Evolutionary conservation across 2,797 vertebrate genomes (phyloP).

Genomic region (Loris lydekkerianus): DNA sequence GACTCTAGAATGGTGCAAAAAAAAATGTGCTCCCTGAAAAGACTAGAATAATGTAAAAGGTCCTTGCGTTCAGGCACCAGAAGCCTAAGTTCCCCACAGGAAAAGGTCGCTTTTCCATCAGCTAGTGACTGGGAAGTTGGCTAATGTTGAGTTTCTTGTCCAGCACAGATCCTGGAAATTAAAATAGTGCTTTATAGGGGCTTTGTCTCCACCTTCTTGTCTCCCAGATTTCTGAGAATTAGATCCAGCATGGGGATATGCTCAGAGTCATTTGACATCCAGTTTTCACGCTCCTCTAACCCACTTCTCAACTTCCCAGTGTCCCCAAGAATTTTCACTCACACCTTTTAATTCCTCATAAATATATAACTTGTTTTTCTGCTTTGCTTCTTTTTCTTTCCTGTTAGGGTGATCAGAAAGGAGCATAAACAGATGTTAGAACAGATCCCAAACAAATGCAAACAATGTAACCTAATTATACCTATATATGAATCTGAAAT

Average conservation of each 20-base stretch:
- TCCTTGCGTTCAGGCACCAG: background rate
- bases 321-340: background rate
- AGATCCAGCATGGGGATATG: background rate
- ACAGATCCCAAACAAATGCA: background rate
- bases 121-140: background rate
- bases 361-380: background rate
- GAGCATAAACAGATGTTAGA: background rate
- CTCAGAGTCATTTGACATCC: background rate
- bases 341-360: background rate
- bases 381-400: background rate
- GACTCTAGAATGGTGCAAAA: background rate
- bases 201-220: background rate
- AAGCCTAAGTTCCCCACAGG: background rate
- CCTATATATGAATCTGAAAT: too few species aligned
- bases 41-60: background rate
- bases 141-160: background rate
- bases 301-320: background rate
- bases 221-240: background rate
- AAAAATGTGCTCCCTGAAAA: background rate
- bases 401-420: background rate
- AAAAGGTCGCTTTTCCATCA: background rate
- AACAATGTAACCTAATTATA: too few species aligned
- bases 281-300: background rate
- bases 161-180: background rate
- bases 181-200: background rate